Percentiles rank a stretch among this genome's conserved stretches.
Conservation (phyloP, 2,888 invertebrate genomes). For the Eledone cirrhosa region DNA sequence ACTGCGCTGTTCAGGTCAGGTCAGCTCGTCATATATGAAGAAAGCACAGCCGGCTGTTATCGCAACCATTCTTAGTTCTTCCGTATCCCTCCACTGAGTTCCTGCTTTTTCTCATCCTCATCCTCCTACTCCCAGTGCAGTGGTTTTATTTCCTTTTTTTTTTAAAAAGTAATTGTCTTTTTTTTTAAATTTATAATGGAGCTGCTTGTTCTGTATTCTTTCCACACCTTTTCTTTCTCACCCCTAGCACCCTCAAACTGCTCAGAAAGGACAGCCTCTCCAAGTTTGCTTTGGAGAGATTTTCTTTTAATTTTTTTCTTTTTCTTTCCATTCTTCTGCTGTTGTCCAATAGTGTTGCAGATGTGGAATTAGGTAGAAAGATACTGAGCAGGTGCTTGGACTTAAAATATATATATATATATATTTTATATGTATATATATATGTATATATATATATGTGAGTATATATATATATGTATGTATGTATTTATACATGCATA, state of each 20-base stretch:
- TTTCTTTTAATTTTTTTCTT: neutral
- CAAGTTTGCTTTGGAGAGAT: neutral
- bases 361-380: neutral
- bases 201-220: neutral
- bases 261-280: neutral
- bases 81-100: neutral
- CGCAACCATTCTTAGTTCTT: neutral
- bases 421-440: neutral
- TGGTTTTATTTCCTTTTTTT: neutral
- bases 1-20: slow-evolving; percentile 12
- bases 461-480: no score
- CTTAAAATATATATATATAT: neutral
- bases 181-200: no score
- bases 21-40: slow-evolving; percentile 7
- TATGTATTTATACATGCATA: no score
- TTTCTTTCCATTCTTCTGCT: neutral
- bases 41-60: slow-evolving; percentile 21
- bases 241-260: slow-evolving; percentile 1
- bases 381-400: neutral
- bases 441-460: no score
- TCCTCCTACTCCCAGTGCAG: neutral
- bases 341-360: neutral
- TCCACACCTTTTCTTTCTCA: neutral
- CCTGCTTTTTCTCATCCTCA: neutral
- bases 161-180: slow-evolving; percentile 8